Evolutionary conservation across 2,113 vertebrate genomes (phyloP).

Genomic region (Sebastes schlegelii): DNA sequence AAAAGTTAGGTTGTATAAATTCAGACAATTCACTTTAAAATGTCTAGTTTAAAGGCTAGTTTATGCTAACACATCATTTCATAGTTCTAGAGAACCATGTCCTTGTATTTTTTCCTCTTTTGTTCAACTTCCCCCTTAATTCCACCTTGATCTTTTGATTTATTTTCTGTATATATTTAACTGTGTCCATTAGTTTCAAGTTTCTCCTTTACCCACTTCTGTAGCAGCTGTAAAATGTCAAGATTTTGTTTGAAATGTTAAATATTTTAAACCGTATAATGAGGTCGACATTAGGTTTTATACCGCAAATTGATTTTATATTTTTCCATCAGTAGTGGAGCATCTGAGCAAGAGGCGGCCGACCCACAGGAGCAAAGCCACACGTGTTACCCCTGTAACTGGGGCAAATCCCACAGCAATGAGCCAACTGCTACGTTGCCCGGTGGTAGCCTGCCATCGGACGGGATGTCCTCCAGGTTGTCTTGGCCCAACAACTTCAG

Average conservation of each 20-base stretch:
- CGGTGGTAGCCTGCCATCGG: constrained; percentile 79
- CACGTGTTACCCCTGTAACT: constrained; percentile 91
- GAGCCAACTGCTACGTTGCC: constrained; percentile 81
- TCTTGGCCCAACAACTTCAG: constrained; percentile 96
- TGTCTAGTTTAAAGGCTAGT: background rate
- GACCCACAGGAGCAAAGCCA: constrained; percentile 84
- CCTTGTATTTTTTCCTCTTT: background rate
- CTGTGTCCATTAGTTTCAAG: no score
- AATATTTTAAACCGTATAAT: background rate
- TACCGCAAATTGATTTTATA: background rate
- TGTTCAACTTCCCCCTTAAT: background rate
- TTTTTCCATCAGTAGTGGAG: constrained; percentile 75
- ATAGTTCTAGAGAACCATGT: background rate
- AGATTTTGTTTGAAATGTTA: background rate
- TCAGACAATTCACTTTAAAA: background rate
- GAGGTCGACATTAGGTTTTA: background rate
- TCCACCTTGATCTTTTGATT: background rate
- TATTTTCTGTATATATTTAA: background rate
- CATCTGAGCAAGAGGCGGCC: constrained; percentile 83
- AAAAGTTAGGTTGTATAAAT: background rate
- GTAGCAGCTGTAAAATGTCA: background rate
- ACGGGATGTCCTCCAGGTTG: constrained; percentile 86
- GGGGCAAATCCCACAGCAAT: constrained; percentile 79
- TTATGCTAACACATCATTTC: background rate
- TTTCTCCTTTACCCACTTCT: background rate